Base-by-base conservation (phyloP, 2,888 invertebrate genomes). In the Dynastes hyllus region DNA sequence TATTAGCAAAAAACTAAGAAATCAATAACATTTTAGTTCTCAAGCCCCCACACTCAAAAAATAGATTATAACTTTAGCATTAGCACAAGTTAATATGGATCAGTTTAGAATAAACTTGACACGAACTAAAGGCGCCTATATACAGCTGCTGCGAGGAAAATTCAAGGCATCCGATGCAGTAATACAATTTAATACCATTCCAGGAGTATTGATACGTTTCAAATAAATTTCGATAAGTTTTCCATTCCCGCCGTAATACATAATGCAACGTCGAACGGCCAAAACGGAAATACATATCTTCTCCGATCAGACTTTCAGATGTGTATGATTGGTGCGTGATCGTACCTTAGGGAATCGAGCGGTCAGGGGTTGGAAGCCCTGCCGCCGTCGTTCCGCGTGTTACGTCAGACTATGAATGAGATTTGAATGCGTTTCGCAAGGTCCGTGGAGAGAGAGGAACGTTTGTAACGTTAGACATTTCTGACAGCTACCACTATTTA, bases 241-340 rank as follows among this genome's bases (percentile, higher is more conserved):
- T 67, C 16, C 50, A 45, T 67, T 50, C 27, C 50, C 27, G 45
- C 13, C 27, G 45, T 32, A 22, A 66, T 77, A 69, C 70, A 61
- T 67, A 69, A 77, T 69, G 70, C 58, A 69, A 32, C 37, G 58
- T 29, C 11, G n/a, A 27, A 27, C 69, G 53, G 50, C 55, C 45
- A 55, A 77, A 69, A 55, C 67, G 77, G 55, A 80, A 71, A 80
- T 73, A 77, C 67, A 79, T 79, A 76, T 80, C 75, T 77, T 77
- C 79, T 58, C 6, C 73, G 73, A 71, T 69, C 77, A 67, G 78
- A 78, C 78, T 78, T 80, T 80, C 78, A 84, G 81, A 80, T 79
- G 81, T 66, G 81, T 81, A 85, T 86, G 87, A 87, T 87, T 85
- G 87, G 86, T 84, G 83, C 84, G 85, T 86, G 86, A 88, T 87